Conservation (phyloP, 2,113 vertebrate species). For the Leptodactylus fuscus region DNA sequence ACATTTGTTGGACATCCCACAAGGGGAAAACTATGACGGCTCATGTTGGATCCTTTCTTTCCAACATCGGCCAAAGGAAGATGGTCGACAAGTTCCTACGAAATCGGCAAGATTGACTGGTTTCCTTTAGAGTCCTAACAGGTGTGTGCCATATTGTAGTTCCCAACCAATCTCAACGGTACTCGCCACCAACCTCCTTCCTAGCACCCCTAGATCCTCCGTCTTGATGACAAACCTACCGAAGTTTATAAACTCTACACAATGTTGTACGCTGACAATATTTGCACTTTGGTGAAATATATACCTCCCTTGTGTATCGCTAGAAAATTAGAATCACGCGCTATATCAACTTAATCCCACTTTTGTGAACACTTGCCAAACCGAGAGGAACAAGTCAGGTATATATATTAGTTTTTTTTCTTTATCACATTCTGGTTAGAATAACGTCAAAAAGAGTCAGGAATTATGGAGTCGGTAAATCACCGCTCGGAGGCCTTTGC, state of each 20-base stretch:
- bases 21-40: no score
- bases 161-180: no score
- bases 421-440: slow-evolving; percentile 41
- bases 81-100: no score
- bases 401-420: slow-evolving; percentile 15
- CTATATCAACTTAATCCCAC: slow-evolving; percentile 41
- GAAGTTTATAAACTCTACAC: not conserved
- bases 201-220: no score
- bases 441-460: slow-evolving; percentile 31
- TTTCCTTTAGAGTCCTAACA: no score
- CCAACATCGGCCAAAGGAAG: no score
- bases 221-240: no score
- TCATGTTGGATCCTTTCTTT: no score
- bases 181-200: no score
- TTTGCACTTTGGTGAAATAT: slow-evolving; percentile 28
- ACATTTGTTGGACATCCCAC: no score
- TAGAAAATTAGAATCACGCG: slow-evolving; percentile 49
- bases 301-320: slow-evolving; percentile 34
- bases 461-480: slow-evolving; percentile 37
- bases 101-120: no score
- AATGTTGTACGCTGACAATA: slow-evolving; percentile 22
- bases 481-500: slow-evolving; percentile 20
- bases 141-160: no score
- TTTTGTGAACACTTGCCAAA: slow-evolving; percentile 46
- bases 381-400: slow-evolving; percentile 11